phyloP scores from a whole-genome alignment of 2,113 vertebrate genomes.

The Catagonus wagneri region DNA sequence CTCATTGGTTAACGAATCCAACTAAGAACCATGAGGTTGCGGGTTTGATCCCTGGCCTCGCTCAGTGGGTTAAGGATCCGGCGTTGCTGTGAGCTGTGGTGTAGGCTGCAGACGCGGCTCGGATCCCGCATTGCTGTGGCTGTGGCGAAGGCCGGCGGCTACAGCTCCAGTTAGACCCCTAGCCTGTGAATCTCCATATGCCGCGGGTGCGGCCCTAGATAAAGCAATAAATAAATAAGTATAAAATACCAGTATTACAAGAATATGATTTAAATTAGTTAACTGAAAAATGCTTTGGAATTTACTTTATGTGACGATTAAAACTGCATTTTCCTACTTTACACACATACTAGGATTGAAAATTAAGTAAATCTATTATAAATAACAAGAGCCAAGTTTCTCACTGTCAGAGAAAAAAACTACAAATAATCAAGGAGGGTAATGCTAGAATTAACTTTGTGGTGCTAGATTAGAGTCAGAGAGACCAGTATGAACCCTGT shows the following conservation, averaged over 20 bases:
- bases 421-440: background rate
- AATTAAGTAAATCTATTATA: background rate
- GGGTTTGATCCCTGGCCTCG: no score
- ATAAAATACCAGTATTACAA: conserved; percentile 44
- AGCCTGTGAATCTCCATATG: no score
- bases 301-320: background rate
- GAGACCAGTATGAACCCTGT: background rate
- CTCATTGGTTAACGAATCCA: no score
- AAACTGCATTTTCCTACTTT: conserved; percentile 26
- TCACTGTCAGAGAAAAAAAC: conserved; percentile 13
- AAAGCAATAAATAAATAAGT: no score
- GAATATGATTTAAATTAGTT: conserved; percentile 21
- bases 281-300: conserved; percentile 4
- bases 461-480: background rate
- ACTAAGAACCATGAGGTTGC: no score
- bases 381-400: conserved; percentile 13
- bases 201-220: no score
- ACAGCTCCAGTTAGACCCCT: no score
- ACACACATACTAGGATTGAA: background rate
- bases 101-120: no score
- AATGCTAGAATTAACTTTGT: background rate
- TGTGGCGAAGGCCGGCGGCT: no score
- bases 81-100: no score
- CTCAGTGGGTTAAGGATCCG: no score
- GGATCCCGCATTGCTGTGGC: no score